A percentile compares a stretch with the other conserved stretches of the same genome.
These are phyloP conservation scores for Ecliptopera silaceata DNA, from an alignment of 2,888 invertebrate genomes.

Conservation along the genomic window DNA sequence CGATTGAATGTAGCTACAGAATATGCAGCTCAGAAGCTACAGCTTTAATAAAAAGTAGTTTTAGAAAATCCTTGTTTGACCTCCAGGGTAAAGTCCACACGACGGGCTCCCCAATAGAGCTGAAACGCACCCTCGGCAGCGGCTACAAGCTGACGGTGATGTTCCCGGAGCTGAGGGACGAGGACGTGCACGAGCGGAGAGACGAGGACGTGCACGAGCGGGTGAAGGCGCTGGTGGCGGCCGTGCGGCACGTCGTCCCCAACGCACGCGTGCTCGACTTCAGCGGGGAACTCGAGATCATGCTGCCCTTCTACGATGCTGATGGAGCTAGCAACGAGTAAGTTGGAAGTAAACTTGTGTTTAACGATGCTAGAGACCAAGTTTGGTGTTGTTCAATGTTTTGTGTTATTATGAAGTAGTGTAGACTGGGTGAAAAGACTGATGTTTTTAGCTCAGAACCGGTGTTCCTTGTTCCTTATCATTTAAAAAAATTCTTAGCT, in stretches of 20 bases:
- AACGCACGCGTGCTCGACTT: slow-evolving; percentile 73
- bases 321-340: slow-evolving; percentile 79
- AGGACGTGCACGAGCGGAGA: slow-evolving; percentile 34
- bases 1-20: no score
- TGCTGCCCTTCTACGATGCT: slow-evolving; percentile 77
- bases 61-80: slow-evolving; percentile 7
- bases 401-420: no score
- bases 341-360: slow-evolving; percentile 45
- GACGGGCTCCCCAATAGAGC: slow-evolving; percentile 80
- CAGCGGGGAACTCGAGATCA: slow-evolving; percentile 63
- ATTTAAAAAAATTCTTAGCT: no score
- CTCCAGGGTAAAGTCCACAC: slow-evolving; percentile 81
- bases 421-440: no score
- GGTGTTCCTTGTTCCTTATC: no score
- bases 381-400: no score
- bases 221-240: slow-evolving; percentile 63
- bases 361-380: no score
- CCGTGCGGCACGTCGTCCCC: slow-evolving; percentile 65
- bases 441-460: no score
- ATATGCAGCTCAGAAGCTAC: no score
- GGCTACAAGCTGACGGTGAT: slow-evolving; percentile 80
- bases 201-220: slow-evolving; percentile 46
- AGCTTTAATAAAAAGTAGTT: no score
- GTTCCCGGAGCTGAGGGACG: slow-evolving; percentile 39
- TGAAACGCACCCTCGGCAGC: slow-evolving; percentile 81